Conservation (phyloP, 2,797 vertebrate species). For the Myripristis jacobus region DNA sequence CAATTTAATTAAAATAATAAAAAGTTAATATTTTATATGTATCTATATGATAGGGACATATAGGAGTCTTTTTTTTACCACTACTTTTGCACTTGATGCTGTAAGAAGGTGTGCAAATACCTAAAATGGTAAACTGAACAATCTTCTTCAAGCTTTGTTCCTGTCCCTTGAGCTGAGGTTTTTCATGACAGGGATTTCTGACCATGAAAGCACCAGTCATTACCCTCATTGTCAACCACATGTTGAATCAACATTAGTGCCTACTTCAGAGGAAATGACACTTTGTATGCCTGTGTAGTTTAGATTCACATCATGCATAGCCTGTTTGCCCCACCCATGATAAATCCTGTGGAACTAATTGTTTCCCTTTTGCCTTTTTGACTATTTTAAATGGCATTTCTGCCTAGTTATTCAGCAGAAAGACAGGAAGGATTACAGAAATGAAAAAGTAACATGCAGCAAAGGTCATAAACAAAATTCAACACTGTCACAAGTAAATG, state of each 20-base stretch:
- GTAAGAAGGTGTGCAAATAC: not conserved
- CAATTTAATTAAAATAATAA: not conserved
- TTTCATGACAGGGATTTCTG: slow-evolving; percentile 12
- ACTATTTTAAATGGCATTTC: not conserved
- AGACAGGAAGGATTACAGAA: not conserved
- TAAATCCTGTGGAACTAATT: not conserved
- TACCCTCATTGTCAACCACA: slow-evolving; percentile 26
- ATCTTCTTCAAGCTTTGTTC: not conserved
- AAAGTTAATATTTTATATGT: not conserved
- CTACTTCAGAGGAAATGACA: slow-evolving; percentile 52
- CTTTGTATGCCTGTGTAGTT: slow-evolving; percentile 21
- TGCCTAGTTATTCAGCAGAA: not conserved
- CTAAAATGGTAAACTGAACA: not conserved
- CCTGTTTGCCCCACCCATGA: slow-evolving; percentile 20
- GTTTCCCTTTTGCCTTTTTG: not conserved
- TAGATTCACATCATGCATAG: slow-evolving; percentile 26
- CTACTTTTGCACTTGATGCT: not conserved
- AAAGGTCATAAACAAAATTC: not conserved
- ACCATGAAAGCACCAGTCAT: slow-evolving; percentile 12
- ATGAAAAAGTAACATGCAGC: not conserved
- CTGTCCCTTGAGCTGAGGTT: not conserved
- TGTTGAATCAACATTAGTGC: slow-evolving; percentile 14
- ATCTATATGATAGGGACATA: too few relatives aligned
- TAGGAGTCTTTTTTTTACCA: not conserved
- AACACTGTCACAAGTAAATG: not conserved